phyloP scores from a whole-genome alignment of 2,113 vertebrate genomes.

The Semnopithecus entellus region DNA sequence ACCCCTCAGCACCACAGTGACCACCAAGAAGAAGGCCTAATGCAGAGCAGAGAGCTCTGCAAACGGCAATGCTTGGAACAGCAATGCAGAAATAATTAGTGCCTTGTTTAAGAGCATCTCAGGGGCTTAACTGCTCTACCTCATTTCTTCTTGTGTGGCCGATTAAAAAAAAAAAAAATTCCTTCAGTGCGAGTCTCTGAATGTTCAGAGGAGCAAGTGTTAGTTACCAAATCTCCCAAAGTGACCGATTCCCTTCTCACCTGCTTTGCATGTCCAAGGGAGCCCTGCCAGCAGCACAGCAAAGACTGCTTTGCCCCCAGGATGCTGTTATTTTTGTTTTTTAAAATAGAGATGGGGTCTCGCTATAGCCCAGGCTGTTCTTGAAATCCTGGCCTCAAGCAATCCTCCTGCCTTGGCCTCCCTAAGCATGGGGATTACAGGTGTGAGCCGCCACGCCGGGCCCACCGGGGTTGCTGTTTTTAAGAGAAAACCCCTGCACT shows the following conservation, averaged over 20 bases:
- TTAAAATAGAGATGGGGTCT: too few species aligned
- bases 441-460: too few species aligned
- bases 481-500: neutral
- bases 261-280: neutral
- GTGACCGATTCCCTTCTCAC: neutral
- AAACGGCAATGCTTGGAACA: slow-evolving; percentile 17
- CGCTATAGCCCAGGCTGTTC: too few species aligned
- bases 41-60: slow-evolving; percentile 23
- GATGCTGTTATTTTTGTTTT: neutral
- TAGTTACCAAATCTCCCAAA: slow-evolving; percentile 44
- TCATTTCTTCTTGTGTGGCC: slow-evolving; percentile 68
- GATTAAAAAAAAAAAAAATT: slow-evolving; percentile 10
- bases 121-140: slow-evolving; percentile 48
- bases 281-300: neutral
- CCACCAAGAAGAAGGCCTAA: slow-evolving; percentile 43
- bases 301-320: neutral
- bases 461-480: neutral
- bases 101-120: slow-evolving; percentile 69
- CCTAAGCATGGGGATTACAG: too few species aligned
- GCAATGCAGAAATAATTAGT: slow-evolving; percentile 70
- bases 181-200: neutral
- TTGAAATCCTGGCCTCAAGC: too few species aligned
- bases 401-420: too few species aligned
- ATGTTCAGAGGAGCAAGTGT: slow-evolving; percentile 21
- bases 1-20: slow-evolving; percentile 30